These are phyloP conservation scores for Plectrocnemia conspersa DNA, from an alignment of 1,140 invertebrate species.

Conservation along the genomic window DNA sequence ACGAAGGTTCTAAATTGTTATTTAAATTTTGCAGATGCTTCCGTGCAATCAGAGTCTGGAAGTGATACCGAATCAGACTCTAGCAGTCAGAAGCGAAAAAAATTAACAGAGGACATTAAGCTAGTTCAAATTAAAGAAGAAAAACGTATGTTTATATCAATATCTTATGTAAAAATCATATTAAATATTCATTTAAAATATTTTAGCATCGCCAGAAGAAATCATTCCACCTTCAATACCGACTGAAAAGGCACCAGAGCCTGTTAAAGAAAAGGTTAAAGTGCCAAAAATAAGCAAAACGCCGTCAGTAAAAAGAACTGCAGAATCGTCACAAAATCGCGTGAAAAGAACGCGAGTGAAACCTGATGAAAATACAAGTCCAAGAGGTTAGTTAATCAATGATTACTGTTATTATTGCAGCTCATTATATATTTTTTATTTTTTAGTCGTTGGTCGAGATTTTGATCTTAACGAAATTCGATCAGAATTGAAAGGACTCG, in stretches of 20 bases:
- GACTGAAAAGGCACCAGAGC: slow-evolving; percentile 4
- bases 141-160: slow-evolving; percentile 24
- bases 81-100: slow-evolving; percentile 46
- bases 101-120: slow-evolving; percentile 42
- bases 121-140: slow-evolving; percentile 22
- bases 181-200: not conserved
- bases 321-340: slow-evolving; percentile 24
- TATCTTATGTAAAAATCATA: not conserved
- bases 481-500: slow-evolving; percentile 76
- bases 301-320: slow-evolving; percentile 26
- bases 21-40: slow-evolving; percentile 46
- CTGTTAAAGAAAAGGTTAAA: slow-evolving; percentile 23
- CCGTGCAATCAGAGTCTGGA: slow-evolving; percentile 55
- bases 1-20: not conserved
- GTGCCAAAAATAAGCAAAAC: slow-evolving; percentile 20
- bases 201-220: too few relatives aligned
- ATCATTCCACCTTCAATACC: not conserved
- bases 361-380: slow-evolving; percentile 28
- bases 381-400: slow-evolving; percentile 24
- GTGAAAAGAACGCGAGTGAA: slow-evolving; percentile 29
- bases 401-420: not conserved
- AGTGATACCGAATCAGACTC: slow-evolving; percentile 57
- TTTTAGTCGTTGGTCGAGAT: slow-evolving; percentile 53
- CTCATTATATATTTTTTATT: slow-evolving; percentile 10
- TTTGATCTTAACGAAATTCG: slow-evolving; percentile 80